Evolutionary conservation across 2,888 invertebrate species (phyloP), one percentile per base, ranked within the genome.

Genomic region (Pyrochroa serraticornis): DNA sequence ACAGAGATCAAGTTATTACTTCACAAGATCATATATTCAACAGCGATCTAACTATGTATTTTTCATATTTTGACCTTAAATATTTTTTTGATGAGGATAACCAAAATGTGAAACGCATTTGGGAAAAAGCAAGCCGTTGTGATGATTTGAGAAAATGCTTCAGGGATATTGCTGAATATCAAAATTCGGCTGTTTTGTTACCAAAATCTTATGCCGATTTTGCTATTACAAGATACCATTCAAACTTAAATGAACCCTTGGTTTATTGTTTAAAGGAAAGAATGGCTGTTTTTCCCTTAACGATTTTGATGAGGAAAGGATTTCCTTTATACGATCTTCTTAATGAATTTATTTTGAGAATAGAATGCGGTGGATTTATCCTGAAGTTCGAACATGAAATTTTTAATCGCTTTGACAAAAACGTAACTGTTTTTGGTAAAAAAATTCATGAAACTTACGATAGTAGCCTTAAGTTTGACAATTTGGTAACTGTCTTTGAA

Each of bases 291-390:
- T 51, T 45, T 51, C 36, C 52, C 7, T 12, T 51, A 6, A 38
- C 30, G 22, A 8, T 51, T 35, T 12, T 51, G 7, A 13, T 51
- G 36, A 35, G n/a, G 6, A 51, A 51, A 51, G 52, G 52, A 2
- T 45, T 14, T 7, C 32, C 36, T 2, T 33, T 51, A 1, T 30
- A 10, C 6, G 10, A 51, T 3, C 3, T 8, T 5, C 34, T 51
- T 3, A 45, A 51, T 35, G 3, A 8, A 2, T 12, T 51, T 6
- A 51, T 51, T 12, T 7, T 7, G 7, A 2, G 32, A 31, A 7
- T 31, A 3, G 10, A 31, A 9, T 31, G 32, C 7, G 12, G 31
- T 31, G 42, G 42, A 12, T 31, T 42, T 10, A 31, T 42, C 1
- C 3, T 1, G 2, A 42, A 42, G 32, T 42, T 30, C 10, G 42